Evolutionary conservation across 2,888 invertebrate genomes (phyloP), one percentile per base, ranked within the genome.

Genomic region (Lycophotia porphyrea): DNA sequence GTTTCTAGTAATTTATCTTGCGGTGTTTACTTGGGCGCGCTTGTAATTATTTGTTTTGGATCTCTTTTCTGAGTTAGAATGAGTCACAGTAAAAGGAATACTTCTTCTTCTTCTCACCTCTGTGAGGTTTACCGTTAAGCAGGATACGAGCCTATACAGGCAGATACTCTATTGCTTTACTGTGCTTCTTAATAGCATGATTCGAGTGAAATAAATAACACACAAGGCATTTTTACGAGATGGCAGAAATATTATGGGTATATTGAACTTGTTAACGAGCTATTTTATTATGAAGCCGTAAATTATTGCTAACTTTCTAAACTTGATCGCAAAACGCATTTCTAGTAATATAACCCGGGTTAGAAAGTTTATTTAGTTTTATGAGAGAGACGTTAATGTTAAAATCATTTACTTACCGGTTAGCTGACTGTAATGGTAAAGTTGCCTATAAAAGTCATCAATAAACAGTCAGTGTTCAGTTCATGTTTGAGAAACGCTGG

Each of bases 341-440:
- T 81, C 78, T 78, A 82, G 77, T 60, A 77, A 74, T 78, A 71
- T 74, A 73, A 69, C 65, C 52, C 61, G 34, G 63, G 74, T 76
- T 88, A 84, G 87, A 88, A 88, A 88, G 88, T 85, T 81, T 78
- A 82, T 85, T 87, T 87, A 85, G 66, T 76, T 80, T 68, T 74
- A 55, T 36, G 44, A 65, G 74, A 75, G 44, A 65, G 71, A 73
- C 61, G 27, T 64, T 82, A 75, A 85, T 85, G 76, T 71, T 76
- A 76, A n/a, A 75, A 71, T 76, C 70, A 76, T 74, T 82, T 65
- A 78, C 70, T 61, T 76, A 47, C 65, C 65, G 15, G 77, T 76
- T 60, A 69, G 67, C 58, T 61, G 68, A 47, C 76, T 60, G 69
- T 65, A 81, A 65, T 76, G 65, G 69, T 65, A 69, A 69, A 81